Evolutionary conservation across 2,797 vertebrate species (phyloP), one percentile per base, ranked within the genome.

Genomic region (Echiichthys vipera): DNA sequence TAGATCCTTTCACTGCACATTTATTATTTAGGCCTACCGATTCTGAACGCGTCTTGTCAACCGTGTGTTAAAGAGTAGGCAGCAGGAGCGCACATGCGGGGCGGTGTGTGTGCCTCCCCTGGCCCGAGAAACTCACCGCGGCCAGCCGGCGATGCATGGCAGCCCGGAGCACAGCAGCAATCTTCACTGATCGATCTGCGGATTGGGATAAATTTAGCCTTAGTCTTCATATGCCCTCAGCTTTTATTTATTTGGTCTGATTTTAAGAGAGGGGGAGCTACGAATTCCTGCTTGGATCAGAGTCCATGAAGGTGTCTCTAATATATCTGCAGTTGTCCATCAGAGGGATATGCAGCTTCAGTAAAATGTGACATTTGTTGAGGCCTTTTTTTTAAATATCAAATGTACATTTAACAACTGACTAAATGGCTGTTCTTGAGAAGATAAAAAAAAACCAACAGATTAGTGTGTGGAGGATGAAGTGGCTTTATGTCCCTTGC

Each of bases 1-100:
- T 92, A 92, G 89, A 93, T 93, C 83, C 65, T 91, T 92, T 90
- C 86, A 86, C 88, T 85, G 83, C 71, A 74, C 86, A 91, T 93
- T 57, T 80, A 92, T 93, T 91, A 94, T 95, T 93, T 85, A 94
- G 87, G 81, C 77, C 80, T 68, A 63, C 63, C 80, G 77, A 77
- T 85, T 88, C 78, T 39, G 74, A 81, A 78, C 83, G 84, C 80
- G 77, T 85, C 84, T 86, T 89, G 89, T 90, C 90, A 91, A 79
- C 79, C 88, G 87, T 91, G 91, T 89, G 92, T 89, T 91, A 87
- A 89, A 80, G 78, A 80, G 76, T 8, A 58, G 67, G 77, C 70
- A 61, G 77, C 78, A 36, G 74, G 57, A 50, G 83, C 81, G 59
- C 87, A 84, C 87, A 85, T 27, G 90, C 80, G 74, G 83, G 34